phyloP scores from a whole-genome alignment of 2,888 invertebrate species.

The Atrina japonica region DNA sequence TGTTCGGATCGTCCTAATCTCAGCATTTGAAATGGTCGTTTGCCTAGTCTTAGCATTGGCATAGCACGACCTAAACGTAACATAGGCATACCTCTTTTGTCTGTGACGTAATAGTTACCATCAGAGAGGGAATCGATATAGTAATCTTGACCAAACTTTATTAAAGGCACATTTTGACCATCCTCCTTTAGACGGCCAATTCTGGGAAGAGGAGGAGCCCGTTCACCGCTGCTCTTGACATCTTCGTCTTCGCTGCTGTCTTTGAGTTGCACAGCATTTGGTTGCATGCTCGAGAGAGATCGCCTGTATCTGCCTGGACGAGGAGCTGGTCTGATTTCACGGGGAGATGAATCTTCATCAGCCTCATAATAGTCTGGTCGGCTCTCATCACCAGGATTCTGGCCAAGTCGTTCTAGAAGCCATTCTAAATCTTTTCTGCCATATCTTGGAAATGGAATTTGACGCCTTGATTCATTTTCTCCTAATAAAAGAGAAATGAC shows the following conservation, averaged over 20 bases:
- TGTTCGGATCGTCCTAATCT: slow-evolving; percentile 46
- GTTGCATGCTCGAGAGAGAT: background rate
- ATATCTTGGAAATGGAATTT: slow-evolving; percentile 61
- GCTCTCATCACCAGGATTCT: slow-evolving; percentile 31
- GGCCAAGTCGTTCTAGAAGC: slow-evolving; percentile 27
- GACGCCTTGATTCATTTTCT: slow-evolving; percentile 33
- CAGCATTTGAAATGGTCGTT: slow-evolving; percentile 57
- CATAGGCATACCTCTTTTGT: slow-evolving; percentile 47
- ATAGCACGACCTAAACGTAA: slow-evolving; percentile 53
- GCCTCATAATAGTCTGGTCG: slow-evolving; percentile 46
- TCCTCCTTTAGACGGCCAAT: slow-evolving; percentile 27
- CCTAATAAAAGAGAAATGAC: slow-evolving; percentile 18
- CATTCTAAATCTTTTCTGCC: slow-evolving; percentile 53
- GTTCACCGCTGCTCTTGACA: slow-evolving; percentile 19
- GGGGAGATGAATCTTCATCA: slow-evolving; percentile 44
- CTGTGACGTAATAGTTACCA: slow-evolving; percentile 19
- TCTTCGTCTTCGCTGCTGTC: slow-evolving; percentile 7
- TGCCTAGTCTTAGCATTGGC: slow-evolving; percentile 64
- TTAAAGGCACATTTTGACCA: slow-evolving; percentile 13
- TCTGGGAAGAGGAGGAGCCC: slow-evolving; percentile 33
- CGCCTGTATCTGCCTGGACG: slow-evolving; percentile 49
- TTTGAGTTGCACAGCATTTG: slow-evolving; percentile 8
- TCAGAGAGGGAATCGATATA: slow-evolving; percentile 13
- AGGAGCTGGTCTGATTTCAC: slow-evolving; percentile 56
- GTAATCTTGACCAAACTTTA: slow-evolving; percentile 15